These are phyloP conservation scores for Ennomos fuscantarius DNA, from an alignment of 2,888 invertebrate species.

Conservation along the genomic window DNA sequence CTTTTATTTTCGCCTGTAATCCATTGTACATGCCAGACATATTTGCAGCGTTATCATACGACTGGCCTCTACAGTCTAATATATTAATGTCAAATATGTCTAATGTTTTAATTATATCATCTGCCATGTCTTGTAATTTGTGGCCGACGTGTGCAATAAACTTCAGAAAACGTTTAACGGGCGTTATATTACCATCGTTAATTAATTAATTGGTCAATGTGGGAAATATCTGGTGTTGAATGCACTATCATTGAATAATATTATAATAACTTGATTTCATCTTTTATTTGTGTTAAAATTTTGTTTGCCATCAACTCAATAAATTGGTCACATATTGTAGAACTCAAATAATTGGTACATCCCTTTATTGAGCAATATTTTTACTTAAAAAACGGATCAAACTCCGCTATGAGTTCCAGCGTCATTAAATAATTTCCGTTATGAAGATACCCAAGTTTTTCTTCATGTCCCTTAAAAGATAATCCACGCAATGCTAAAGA, in stretches of 20 bases:
- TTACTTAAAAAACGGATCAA: constrained; percentile 32
- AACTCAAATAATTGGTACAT: not conserved
- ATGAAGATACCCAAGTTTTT: constrained; percentile 29
- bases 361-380: no score
- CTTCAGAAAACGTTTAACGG: not conserved
- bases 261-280: not conserved
- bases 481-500: constrained; percentile 36
- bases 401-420: constrained; percentile 30
- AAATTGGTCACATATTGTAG: constrained; percentile 8
- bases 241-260: not conserved
- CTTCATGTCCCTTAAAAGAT: constrained; percentile 36
- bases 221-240: constrained; percentile 2
- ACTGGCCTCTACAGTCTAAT: constrained; percentile 11
- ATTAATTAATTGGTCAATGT: not conserved
- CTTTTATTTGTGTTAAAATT: constrained; percentile 2
- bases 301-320: constrained; percentile 9
- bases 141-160: not conserved
- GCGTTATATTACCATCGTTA: not conserved
- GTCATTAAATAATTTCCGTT: constrained; percentile 34
- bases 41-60: constrained; percentile 15
- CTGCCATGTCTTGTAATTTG: constrained; percentile 2
- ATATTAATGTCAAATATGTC: constrained; percentile 3
- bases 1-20: constrained; percentile 9
- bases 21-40: constrained; percentile 15
- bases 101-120: not conserved